phyloP scores from a whole-genome alignment of 1,140 invertebrate species.

The Neotoxoptera formosana region DNA sequence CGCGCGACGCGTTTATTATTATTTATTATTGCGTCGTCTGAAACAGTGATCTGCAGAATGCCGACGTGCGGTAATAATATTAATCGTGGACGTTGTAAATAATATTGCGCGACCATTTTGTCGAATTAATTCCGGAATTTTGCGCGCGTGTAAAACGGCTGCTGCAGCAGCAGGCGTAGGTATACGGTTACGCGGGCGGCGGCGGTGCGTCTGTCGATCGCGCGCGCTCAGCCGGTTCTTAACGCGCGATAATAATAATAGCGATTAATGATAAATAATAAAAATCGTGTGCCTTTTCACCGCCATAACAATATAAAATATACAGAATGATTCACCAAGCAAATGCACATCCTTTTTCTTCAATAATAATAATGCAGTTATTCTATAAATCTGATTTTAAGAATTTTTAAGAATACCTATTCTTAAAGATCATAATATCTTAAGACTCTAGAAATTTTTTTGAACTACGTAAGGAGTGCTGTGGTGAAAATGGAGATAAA shows the following conservation, averaged over 20 bases:
- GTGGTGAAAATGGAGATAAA: neutral
- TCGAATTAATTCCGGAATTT: constrained; percentile 5
- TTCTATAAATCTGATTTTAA: neutral
- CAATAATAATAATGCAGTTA: neutral
- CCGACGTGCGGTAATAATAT: neutral
- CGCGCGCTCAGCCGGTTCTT: neutral
- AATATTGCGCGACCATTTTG: constrained; percentile 4
- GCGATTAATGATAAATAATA: neutral
- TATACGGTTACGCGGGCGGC: neutral
- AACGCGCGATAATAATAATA: neutral
- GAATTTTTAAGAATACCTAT: neutral
- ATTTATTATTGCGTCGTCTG: neutral
- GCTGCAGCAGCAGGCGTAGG: neutral
- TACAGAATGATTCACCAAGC: neutral
- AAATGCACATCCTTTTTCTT: neutral
- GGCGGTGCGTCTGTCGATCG: neutral
- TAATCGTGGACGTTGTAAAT: neutral
- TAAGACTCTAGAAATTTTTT: neutral
- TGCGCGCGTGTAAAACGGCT: neutral
- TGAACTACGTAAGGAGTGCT: neutral
- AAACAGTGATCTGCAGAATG: neutral
- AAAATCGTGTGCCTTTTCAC: neutral
- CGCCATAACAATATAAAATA: neutral
- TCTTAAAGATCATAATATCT: neutral
- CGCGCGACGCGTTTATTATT: neutral